phyloP scores from a whole-genome alignment of 2,797 vertebrate genomes.

The Semotilus atromaculatus region DNA sequence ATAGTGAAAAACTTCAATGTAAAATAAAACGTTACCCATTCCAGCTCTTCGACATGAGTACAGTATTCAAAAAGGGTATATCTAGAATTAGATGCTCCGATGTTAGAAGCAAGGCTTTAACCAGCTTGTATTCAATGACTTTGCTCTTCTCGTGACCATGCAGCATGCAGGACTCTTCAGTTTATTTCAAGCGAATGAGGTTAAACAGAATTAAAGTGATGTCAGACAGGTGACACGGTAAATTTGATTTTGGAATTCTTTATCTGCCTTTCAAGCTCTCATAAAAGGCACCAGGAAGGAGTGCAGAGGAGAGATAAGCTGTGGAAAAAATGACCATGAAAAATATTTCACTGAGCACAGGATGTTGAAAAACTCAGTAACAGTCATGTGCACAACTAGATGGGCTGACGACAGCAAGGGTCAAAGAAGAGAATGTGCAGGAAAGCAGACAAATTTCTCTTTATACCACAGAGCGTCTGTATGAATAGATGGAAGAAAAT shows the following conservation, averaged over 20 bases:
- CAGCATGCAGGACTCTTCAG: background rate
- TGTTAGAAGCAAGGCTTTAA: background rate
- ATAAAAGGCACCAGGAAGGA: conserved; percentile 27
- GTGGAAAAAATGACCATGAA: conserved; percentile 1
- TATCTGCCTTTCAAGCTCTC: conserved; percentile 26
- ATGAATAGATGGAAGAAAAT: background rate
- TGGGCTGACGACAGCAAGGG: background rate
- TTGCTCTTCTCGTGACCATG: background rate
- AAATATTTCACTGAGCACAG: conserved; percentile 3
- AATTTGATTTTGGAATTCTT: conserved; percentile 34
- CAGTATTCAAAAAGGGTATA: background rate
- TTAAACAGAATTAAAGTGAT: conserved; percentile 32
- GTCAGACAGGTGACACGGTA: conserved; percentile 12
- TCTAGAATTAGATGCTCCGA: background rate
- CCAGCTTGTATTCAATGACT: background rate
- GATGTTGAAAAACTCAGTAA: conserved; percentile 1
- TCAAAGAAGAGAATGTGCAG: background rate
- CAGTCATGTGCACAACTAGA: background rate
- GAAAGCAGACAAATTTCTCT: background rate
- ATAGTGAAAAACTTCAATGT: background rate
- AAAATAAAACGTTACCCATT: background rate
- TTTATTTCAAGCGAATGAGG: conserved; percentile 3
- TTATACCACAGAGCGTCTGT: background rate
- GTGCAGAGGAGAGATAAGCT: conserved; percentile 21
- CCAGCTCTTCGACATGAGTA: background rate